These are phyloP conservation scores for Apodemia hepburni DNA, from an alignment of 2,888 invertebrate genomes.

Conservation along the genomic window DNA sequence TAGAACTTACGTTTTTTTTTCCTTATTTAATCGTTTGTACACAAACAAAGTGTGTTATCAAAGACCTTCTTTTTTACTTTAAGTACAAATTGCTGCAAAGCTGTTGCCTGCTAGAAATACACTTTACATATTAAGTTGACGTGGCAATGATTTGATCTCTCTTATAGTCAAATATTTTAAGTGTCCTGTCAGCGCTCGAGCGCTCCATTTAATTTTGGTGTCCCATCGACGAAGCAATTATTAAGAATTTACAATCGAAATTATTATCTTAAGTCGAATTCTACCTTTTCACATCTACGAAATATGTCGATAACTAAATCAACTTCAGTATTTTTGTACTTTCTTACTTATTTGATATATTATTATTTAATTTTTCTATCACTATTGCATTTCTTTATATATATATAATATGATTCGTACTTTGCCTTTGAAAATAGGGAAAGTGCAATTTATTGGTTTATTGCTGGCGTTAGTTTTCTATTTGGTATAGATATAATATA, in stretches of 20 bases:
- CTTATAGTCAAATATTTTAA: slow-evolving; percentile 85
- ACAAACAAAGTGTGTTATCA: neutral
- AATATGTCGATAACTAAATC: neutral
- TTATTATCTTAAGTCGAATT: slow-evolving; percentile 16
- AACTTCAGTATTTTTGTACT: neutral
- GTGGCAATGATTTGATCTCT: slow-evolving; percentile 88
- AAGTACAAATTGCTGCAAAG: slow-evolving; percentile 32
- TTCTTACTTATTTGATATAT: neutral
- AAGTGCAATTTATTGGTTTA: too few species aligned
- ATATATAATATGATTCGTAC: too few species aligned
- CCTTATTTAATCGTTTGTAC: neutral
- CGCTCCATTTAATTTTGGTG: slow-evolving; percentile 45
- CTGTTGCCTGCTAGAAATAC: slow-evolving; percentile 21
- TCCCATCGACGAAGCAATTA: slow-evolving; percentile 23
- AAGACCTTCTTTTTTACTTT: slow-evolving; percentile 5
- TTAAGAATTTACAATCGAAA: slow-evolving; percentile 6
- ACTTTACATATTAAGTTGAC: slow-evolving; percentile 53
- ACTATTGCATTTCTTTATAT: too few species aligned
- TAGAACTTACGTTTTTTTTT: neutral
- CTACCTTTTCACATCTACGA: neutral
- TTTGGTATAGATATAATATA: too few species aligned
- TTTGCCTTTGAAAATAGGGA: too few species aligned
- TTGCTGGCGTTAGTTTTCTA: too few species aligned
- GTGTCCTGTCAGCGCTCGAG: slow-evolving; percentile 50
- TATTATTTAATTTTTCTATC: neutral